A percentile compares a stretch with the other conserved stretches of the same genome.
phyloP scores from a whole-genome alignment of 1,140 invertebrate genomes.

The Eufriesea mexicana region DNA sequence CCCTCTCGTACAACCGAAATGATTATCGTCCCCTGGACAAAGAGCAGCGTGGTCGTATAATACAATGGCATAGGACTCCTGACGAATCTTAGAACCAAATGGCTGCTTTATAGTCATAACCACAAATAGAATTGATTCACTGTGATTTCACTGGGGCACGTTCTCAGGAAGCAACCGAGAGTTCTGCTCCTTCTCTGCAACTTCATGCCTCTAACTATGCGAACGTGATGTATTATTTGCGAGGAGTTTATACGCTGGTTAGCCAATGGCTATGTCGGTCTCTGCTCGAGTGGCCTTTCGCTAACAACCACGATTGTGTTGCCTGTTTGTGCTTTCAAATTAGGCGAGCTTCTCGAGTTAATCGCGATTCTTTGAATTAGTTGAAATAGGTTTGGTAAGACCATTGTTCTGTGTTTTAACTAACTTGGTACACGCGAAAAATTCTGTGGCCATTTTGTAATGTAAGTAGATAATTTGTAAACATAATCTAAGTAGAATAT shows the following conservation, averaged over 20 bases:
- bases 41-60: constrained; percentile 48
- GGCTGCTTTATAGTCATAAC: constrained; percentile 21
- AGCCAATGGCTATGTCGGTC: constrained; percentile 44
- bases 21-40: constrained; percentile 8
- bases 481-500: no score
- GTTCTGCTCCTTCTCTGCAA: constrained; percentile 60
- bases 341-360: constrained; percentile 27
- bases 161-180: constrained; percentile 50
- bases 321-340: constrained; percentile 45
- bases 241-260: constrained; percentile 58
- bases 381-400: not conserved
- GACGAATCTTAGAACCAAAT: constrained; percentile 52
- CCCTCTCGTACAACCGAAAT: not conserved
- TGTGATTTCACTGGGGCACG: constrained; percentile 58
- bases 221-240: constrained; percentile 65
- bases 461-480: no score
- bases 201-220: constrained; percentile 59
- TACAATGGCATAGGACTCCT: constrained; percentile 27
- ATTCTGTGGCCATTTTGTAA: no score
- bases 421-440: no score
- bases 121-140: constrained; percentile 59
- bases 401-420: no score
- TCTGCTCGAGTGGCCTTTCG: constrained; percentile 31
- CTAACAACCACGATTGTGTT: constrained; percentile 27
- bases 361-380: not conserved